A percentile compares a stretch with the other conserved stretches of the same genome.
Conservation (phyloP, 2,888 invertebrate species). For the Acholoe squamosa region DNA sequence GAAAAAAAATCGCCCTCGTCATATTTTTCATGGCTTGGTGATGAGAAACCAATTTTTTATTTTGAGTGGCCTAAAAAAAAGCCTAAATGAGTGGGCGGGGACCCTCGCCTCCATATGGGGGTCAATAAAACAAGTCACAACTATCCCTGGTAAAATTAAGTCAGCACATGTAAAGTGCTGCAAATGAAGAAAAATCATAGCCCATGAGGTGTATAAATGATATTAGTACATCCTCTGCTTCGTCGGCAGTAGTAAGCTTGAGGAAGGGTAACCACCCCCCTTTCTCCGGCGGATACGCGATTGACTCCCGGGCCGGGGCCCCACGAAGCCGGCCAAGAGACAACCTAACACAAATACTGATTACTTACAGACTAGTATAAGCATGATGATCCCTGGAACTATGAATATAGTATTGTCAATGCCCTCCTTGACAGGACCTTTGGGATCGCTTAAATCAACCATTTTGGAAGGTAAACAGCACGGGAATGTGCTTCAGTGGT, state of each 20-base stretch:
- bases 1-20: too few species aligned
- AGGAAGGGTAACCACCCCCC: neutral
- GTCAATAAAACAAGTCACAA: neutral
- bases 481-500: neutral
- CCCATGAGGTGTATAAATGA: too few species aligned
- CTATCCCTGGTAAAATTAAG: too few species aligned
- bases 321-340: neutral
- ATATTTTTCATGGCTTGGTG: too few species aligned
- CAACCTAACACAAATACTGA: neutral
- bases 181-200: too few species aligned
- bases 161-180: too few species aligned
- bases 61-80: too few species aligned
- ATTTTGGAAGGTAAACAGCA: conserved; percentile 83
- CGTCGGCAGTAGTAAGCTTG: too few species aligned
- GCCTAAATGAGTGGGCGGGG: conserved; percentile 27
- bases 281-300: neutral
- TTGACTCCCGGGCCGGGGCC: neutral
- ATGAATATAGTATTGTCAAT: conserved; percentile 95
- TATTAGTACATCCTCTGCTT: too few species aligned
- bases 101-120: neutral
- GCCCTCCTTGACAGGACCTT: conserved; percentile 92
- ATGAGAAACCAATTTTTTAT: too few species aligned
- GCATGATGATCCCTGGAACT: conserved; percentile 91
- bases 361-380: conserved; percentile 90
- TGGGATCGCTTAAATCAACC: conserved; percentile 92